phyloP scores from a whole-genome alignment of 2,797 vertebrate species.

The Myotis planiceps region DNA sequence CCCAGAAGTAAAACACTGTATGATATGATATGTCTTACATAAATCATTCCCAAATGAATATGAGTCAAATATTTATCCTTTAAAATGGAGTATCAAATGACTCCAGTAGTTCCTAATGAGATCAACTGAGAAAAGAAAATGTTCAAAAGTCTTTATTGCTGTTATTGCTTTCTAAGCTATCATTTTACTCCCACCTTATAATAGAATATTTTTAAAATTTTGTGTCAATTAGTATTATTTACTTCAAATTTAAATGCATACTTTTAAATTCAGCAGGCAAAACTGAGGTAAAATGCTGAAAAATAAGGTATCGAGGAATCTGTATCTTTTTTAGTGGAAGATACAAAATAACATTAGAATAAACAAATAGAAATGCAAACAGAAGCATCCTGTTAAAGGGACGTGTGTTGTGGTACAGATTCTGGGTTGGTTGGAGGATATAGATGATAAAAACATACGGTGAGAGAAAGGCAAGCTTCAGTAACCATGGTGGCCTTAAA shows the following conservation, averaged over 20 bases:
- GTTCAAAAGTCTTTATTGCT: not conserved
- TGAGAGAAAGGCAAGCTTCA: not conserved
- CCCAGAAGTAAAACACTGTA: not conserved
- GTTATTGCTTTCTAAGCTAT: not conserved
- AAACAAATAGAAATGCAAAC: not conserved
- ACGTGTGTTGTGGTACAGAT: not conserved
- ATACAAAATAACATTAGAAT: not conserved
- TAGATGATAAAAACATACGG: not conserved
- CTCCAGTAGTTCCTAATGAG: not conserved
- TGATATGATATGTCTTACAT: not conserved
- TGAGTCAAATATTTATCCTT: constrained; percentile 1
- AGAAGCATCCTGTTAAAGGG: not conserved
- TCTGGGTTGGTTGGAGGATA: not conserved
- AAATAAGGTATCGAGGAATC: not conserved
- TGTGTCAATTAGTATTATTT: not conserved
- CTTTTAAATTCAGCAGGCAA: not conserved
- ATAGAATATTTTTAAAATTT: not conserved
- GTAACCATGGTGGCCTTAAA: not conserved
- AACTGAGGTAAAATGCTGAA: not conserved
- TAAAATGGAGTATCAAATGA: constrained; percentile 6
- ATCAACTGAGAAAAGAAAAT: not conserved
- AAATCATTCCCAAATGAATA: not conserved
- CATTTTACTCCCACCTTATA: not conserved
- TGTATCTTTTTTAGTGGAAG: not conserved
- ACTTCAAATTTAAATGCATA: not conserved